Evolutionary conservation across 2,888 invertebrate species (phyloP).

Genomic region (Drosophila hawaiiensis): DNA sequence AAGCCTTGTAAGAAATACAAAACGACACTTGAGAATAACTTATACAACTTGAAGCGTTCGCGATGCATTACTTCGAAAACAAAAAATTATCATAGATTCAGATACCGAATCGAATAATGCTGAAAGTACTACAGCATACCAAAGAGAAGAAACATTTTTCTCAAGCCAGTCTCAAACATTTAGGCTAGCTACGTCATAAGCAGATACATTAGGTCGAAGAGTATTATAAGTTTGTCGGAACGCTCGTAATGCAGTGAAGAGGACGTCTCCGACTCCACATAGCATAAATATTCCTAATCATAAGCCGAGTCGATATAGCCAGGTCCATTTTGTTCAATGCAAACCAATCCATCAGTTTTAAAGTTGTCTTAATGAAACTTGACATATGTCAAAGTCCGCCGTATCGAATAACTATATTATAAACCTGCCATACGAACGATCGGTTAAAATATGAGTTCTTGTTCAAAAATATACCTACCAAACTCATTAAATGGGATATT

Average conservation of each 20-base stretch:
- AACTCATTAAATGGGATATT: not conserved
- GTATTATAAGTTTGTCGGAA: not conserved
- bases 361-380: not conserved
- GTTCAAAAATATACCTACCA: not conserved
- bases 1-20: not conserved
- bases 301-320: not conserved
- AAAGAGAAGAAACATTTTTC: not conserved
- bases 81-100: constrained; percentile 4
- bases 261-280: not conserved
- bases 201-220: not conserved
- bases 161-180: not conserved
- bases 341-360: not conserved
- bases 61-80: not conserved
- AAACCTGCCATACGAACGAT: not conserved
- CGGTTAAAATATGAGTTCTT: not conserved
- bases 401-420: not conserved
- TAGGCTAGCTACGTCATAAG: not conserved
- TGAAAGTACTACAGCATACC: not conserved
- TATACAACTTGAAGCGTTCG: not conserved
- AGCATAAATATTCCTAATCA: not conserved
- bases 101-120: not conserved
- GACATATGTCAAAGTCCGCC: not conserved
- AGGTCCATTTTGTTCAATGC: not conserved
- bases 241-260: not conserved
- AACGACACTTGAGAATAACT: not conserved